Base-by-base conservation (phyloP, 2,797 vertebrate genomes). In the Nannoperca australis region DNA sequence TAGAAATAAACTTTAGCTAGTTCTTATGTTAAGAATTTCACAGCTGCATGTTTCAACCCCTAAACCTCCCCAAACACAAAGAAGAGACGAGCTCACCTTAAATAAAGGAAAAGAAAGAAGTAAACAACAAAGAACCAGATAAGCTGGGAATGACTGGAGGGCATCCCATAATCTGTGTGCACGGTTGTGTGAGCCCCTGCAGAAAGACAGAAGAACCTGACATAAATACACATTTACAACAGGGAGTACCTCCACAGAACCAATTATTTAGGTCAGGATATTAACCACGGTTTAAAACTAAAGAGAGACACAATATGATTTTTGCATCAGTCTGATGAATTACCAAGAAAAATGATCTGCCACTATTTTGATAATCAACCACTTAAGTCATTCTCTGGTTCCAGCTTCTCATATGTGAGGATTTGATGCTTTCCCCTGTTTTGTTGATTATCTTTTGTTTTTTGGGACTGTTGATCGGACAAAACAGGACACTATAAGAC, bases 61-160 rank as follows among this genome's bases (percentile, higher is more conserved):
- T 51, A 53, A 59, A 59, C 10, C n/a, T 50, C 30, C 36, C 9
- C 27, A 17, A 40, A 66, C n/a, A 49, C 2, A 2, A 36, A 30
- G 5, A 49, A 59, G 20, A 76, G 55, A 47, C 3, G 47, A 74
- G 60, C 95, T 96, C 88, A 99, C 98, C 98, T 98, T 96, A 99
- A 97, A 96, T 99, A 99, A 89, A 99, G 96, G 92, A 99, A 99
- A 85, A 99, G 97, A 94, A 99, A 99, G 90, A 98, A 99, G 91
- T 99, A 99, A 93, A 98, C 94, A 77, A 98, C 97, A 95, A 99
- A 99, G 95, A 99, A 99, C 98, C 98, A 99, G 93, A 98, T 99
- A 72, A 99, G 97, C 85, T 99, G 98, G 84, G 98, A 96, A 88
- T 99, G 98, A 92, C 96, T 99, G 90, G 98, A 99, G 5, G 98